Percentiles rank a stretch among this genome's conserved stretches.
Evolutionary conservation across 2,888 invertebrate genomes (phyloP).

Genomic region (Patella caerulea): DNA sequence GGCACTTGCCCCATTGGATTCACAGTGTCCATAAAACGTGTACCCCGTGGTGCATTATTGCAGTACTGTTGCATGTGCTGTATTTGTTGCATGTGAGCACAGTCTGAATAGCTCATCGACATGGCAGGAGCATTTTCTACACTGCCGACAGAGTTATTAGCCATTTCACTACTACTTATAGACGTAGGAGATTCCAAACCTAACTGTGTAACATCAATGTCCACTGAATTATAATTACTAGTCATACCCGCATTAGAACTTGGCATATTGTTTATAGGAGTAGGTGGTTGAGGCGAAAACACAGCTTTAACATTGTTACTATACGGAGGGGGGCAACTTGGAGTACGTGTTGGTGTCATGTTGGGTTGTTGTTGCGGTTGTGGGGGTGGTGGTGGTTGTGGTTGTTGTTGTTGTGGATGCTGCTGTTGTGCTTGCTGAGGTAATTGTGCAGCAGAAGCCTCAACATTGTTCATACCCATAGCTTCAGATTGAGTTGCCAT

Average conservation of each 20-base stretch:
- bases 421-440: constrained; percentile 41
- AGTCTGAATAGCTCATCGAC: constrained; percentile 64
- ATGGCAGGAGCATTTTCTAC: constrained; percentile 30
- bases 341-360: constrained; percentile 24
- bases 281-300: constrained; percentile 40
- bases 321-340: constrained; percentile 20
- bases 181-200: constrained; percentile 91
- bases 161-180: constrained; percentile 86
- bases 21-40: constrained; percentile 56
- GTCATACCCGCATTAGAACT: constrained; percentile 37
- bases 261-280: constrained; percentile 41
- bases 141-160: constrained; percentile 76
- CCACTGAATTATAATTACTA: constrained; percentile 73
- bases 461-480: background rate
- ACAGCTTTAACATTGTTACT: constrained; percentile 42
- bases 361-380: constrained; percentile 25
- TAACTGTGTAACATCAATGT: constrained; percentile 86
- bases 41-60: constrained; percentile 19
- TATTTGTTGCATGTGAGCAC: constrained; percentile 58
- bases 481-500: constrained; percentile 23
- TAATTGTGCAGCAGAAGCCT: background rate
- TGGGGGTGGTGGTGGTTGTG: constrained; percentile 21
- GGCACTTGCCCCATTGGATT: constrained; percentile 38
- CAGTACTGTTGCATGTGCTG: constrained; percentile 25
- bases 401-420: constrained; percentile 46